These are phyloP conservation scores for Rotaria socialis DNA, from an alignment of 2,888 invertebrate genomes.

Conservation along the genomic window DNA sequence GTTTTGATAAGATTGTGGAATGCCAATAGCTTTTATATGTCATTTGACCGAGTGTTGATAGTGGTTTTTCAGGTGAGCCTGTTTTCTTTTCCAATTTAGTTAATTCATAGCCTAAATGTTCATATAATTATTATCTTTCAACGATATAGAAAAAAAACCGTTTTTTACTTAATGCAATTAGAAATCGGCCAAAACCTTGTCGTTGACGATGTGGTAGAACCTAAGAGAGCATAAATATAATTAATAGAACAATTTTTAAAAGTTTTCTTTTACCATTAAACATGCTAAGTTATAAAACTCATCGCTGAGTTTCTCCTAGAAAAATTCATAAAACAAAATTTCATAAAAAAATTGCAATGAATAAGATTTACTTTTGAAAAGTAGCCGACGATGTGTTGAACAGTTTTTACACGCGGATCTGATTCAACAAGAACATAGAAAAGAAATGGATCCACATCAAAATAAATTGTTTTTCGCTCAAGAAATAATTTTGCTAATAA, in stretches of 20 bases:
- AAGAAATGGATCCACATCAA: slow-evolving; percentile 92
- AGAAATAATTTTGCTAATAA: slow-evolving; percentile 88
- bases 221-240: slow-evolving; percentile 82
- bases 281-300: slow-evolving; percentile 24
- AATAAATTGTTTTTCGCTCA: slow-evolving; percentile 94
- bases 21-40: slow-evolving; percentile 92
- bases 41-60: slow-evolving; percentile 89
- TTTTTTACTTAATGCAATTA: slow-evolving; percentile 75
- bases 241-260: slow-evolving; percentile 49
- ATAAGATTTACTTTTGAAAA: slow-evolving; percentile 78
- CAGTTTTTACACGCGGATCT: slow-evolving; percentile 68
- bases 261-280: background rate
- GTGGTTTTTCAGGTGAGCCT: slow-evolving; percentile 92
- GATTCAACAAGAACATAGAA: slow-evolving; percentile 92
- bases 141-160: background rate
- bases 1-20: background rate
- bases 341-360: slow-evolving; percentile 70
- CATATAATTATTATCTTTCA: background rate
- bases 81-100: slow-evolving; percentile 86
- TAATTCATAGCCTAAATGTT: slow-evolving; percentile 72
- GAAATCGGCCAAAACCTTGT: slow-evolving; percentile 89
- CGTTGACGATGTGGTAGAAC: slow-evolving; percentile 93
- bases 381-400: slow-evolving; percentile 72
- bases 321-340: slow-evolving; percentile 49
- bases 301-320: slow-evolving; percentile 20